Evolutionary conservation across 2,113 vertebrate genomes (phyloP), one percentile per base, ranked within the genome.

Genomic region (Rhinolophus ferrumequinum): DNA sequence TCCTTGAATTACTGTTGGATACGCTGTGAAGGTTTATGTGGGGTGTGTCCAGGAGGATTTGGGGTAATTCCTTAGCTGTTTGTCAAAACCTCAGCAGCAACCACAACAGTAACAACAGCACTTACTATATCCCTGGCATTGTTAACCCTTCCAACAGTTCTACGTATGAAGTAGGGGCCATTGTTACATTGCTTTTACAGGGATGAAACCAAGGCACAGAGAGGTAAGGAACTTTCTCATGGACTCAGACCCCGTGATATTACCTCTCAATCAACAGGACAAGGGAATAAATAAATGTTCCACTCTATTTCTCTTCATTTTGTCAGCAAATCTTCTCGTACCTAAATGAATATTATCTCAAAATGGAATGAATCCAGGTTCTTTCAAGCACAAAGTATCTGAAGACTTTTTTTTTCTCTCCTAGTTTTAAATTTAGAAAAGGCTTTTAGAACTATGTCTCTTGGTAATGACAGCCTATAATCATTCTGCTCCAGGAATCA

Each of bases 361-460:
- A 50, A 69, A 88, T 56, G 64, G 30, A 96, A 94, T 4, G 8
- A 88, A 87, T 93, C 13, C 50, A 82, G 22, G 30, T 82, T 88
- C 56, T 96, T 95, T 89, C 58, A 96, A 95, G 70, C 60, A 67
- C 58, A n/a, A 81, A 92, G 26, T 81, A 72, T 81, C 64, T 73
- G 58, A 93, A 58, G 52, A 60, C 47, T 67, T 72, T 64, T 82
- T 82, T 82, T 82, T 62, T 76, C 50, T 93, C 33, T 72, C n/a
- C 35, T 82, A 80, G 80, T 97, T 97, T 98, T 96, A 97, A 90
- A 97, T 81, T 95, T 95, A 96, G 84, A 95, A 94, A 95, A 90
- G 76, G 47, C 19, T 79, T 96, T 97, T 44, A 93, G 95, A 95
- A 83, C n/a, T 70, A 79, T 54, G 73, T 85, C 72, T 92, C 60